Evolutionary conservation across 2,888 invertebrate species (phyloP).

Genomic region (Anthrax anthrax): DNA sequence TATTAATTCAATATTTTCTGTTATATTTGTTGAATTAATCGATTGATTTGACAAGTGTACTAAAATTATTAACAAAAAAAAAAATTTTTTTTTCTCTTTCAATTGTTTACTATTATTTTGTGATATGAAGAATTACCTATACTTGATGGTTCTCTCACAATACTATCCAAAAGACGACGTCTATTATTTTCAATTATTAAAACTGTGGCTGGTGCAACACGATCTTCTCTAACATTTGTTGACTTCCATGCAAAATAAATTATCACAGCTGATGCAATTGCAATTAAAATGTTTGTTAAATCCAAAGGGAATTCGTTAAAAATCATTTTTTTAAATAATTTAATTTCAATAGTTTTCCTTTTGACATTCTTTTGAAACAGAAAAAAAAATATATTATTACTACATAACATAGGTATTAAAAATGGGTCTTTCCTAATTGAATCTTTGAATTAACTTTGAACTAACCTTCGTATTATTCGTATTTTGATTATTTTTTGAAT

Average conservation of each 20-base stretch:
- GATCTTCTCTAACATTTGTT: conserved; percentile 34
- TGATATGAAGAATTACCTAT: conserved; percentile 1
- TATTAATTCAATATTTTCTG: conserved; percentile 28
- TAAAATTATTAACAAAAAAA: neutral
- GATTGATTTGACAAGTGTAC: conserved; percentile 12
- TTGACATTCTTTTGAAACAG: too few relatives aligned
- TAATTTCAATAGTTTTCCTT: too few relatives aligned
- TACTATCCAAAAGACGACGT: conserved; percentile 13
- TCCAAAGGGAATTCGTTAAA: conserved; percentile 9
- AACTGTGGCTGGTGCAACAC: conserved; percentile 14
- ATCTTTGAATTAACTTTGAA: too few relatives aligned
- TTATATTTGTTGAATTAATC: conserved; percentile 26
- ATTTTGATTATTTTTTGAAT: too few relatives aligned
- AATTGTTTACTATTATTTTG: too few relatives aligned
- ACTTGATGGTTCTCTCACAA: conserved; percentile 5
- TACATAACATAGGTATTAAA: too few relatives aligned
- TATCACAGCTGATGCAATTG: conserved; percentile 39
- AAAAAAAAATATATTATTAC: too few relatives aligned
- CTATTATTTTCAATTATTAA: conserved; percentile 17
- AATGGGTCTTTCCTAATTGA: too few relatives aligned
- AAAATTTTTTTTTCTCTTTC: too few relatives aligned
- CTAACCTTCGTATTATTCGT: too few relatives aligned
- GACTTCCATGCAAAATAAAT: conserved; percentile 62
- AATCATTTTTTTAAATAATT: neutral
- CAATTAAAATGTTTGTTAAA: conserved; percentile 56